Conservation (phyloP, 1,140 invertebrate genomes). For the Drosophila pallidifrons region DNA sequence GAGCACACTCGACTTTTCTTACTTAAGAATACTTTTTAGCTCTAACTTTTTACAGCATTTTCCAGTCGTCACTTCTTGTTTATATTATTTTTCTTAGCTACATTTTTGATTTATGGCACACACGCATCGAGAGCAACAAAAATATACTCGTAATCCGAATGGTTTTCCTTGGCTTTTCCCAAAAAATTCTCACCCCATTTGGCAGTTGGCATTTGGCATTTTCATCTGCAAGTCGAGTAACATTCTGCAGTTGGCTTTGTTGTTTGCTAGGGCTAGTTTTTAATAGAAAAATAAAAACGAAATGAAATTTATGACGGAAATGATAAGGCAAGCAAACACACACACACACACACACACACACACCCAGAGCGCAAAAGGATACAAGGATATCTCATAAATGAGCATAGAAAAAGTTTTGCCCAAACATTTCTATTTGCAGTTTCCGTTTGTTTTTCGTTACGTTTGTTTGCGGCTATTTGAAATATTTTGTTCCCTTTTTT, state of each 20-base stretch:
- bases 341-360: conserved; percentile 30
- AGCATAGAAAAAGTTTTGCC: conserved; percentile 58
- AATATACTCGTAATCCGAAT: conserved; percentile 15
- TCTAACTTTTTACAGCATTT: conserved; percentile 9
- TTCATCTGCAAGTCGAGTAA: conserved; percentile 8
- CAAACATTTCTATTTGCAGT: conserved; percentile 75
- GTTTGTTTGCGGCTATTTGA: conserved; percentile 64
- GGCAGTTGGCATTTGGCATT: neutral
- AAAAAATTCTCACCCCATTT: neutral
- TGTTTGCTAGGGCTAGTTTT: conserved; percentile 62
- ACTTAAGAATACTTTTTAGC: neutral
- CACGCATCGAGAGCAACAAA: conserved; percentile 37
- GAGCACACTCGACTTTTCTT: no score
- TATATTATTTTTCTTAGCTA: conserved; percentile 19
- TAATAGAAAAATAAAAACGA: conserved; percentile 80
- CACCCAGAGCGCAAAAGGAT: neutral
- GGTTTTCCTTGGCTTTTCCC: conserved; percentile 20
- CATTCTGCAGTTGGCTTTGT: conserved; percentile 35
- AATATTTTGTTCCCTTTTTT: conserved; percentile 55
- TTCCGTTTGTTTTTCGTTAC: conserved; percentile 61
- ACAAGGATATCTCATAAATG: conserved; percentile 62
- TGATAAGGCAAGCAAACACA: conserved; percentile 65
- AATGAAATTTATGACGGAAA: conserved; percentile 84
- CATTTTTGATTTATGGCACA: conserved; percentile 72
- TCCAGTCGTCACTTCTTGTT: conserved; percentile 5